Conservation (phyloP, 2,113 vertebrate species). For the Acinonyx jubatus region DNA sequence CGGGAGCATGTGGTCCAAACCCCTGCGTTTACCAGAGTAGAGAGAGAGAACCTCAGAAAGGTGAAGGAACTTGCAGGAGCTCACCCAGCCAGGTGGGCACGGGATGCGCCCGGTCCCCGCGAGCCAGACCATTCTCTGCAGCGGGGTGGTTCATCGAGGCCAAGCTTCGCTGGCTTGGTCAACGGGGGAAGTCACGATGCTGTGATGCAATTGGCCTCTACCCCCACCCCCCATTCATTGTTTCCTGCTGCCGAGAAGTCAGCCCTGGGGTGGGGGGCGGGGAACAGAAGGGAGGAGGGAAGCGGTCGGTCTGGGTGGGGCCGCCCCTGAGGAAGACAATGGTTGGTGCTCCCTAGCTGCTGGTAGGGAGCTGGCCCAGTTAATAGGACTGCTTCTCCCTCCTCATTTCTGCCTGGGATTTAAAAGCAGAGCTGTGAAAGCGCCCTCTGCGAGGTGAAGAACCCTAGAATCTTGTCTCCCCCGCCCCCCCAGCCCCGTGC, state of each 20-base stretch:
- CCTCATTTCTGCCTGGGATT: not conserved
- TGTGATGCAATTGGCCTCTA: slow-evolving; percentile 63
- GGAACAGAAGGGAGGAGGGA: slow-evolving; percentile 18
- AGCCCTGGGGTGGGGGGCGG: slow-evolving; percentile 1
- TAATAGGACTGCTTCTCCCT: not conserved
- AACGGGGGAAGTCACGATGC: slow-evolving; percentile 72
- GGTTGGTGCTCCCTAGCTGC: not conserved
- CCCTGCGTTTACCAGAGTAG: not conserved
- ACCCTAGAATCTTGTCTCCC: not conserved
- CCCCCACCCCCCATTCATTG: slow-evolving; percentile 66
- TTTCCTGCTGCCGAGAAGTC: slow-evolving; percentile 72
- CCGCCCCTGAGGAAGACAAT: not conserved
- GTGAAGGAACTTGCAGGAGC: not conserved
- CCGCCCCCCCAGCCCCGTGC: not conserved
- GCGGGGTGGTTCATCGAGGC: not conserved
- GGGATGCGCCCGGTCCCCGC: not conserved
- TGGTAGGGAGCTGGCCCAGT: not conserved
- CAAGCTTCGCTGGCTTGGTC: not conserved
- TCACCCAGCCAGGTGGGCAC: not conserved
- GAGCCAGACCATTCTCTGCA: not conserved
- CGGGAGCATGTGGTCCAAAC: not conserved
- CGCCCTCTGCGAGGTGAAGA: not conserved
- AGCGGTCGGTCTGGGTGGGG: slow-evolving; percentile 43
- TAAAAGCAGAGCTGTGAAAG: not conserved
- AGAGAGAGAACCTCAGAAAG: not conserved